Percentiles rank a stretch among this genome's conserved stretches.
Conservation (phyloP, 2,888 invertebrate species). For the Drosophila kuntzei region DNA sequence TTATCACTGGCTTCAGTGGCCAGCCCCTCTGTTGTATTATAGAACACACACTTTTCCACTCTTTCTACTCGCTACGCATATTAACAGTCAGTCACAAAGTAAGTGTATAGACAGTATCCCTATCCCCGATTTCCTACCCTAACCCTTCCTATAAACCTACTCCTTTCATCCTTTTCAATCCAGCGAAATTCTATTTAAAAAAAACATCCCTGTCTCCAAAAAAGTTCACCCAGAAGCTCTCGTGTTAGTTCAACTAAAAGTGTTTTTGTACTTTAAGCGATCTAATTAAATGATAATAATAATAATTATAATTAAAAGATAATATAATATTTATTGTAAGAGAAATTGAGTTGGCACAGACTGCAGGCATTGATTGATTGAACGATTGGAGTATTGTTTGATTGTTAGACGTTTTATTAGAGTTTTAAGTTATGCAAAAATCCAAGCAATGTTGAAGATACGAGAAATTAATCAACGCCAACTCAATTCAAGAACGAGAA, state of each 20-base stretch:
- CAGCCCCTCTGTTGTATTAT: conserved; percentile 80
- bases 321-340: conserved; percentile 59
- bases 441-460: conserved; percentile 45
- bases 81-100: conserved; percentile 48
- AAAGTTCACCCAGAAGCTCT: conserved; percentile 52
- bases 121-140: background rate
- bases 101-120: conserved; percentile 72
- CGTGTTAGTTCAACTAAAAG: conserved; percentile 80
- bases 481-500: conserved; percentile 49
- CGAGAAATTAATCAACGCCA: conserved; percentile 40
- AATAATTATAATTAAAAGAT: conserved; percentile 52
- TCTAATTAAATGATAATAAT: conserved; percentile 65
- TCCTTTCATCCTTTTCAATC: background rate
- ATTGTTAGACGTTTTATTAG: conserved; percentile 70
- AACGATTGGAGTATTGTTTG: conserved; percentile 57
- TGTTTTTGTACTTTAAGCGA: conserved; percentile 79
- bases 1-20: conserved; percentile 38
- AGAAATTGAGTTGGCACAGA: conserved; percentile 76
- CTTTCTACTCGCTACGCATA: conserved; percentile 79
- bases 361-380: conserved; percentile 64
- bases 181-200: conserved; percentile 19
- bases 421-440: conserved; percentile 55
- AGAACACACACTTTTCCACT: conserved; percentile 78
- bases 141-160: background rate
- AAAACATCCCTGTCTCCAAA: background rate